phyloP scores from a whole-genome alignment of 2,888 invertebrate genomes.

The Adelphocoris suturalis region DNA sequence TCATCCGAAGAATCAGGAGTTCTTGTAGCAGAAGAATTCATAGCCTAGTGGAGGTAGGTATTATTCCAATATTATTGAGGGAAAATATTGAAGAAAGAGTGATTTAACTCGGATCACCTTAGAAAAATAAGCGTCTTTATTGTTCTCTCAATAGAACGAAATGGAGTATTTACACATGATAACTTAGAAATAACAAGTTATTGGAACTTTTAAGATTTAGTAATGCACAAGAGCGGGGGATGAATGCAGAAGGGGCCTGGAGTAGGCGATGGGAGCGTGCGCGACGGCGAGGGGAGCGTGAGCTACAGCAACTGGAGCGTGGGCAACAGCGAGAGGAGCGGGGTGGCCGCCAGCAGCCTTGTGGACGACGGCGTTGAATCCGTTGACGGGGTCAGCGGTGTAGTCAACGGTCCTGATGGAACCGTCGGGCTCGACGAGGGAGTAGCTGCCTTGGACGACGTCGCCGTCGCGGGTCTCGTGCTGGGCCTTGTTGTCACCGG shows the following conservation, averaged over 20 bases:
- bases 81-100: neutral
- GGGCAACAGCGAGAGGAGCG: constrained; percentile 63
- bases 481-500: constrained; percentile 65
- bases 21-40: no score
- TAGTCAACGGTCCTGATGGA: constrained; percentile 66
- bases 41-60: no score
- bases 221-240: constrained; percentile 44
- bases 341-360: constrained; percentile 61
- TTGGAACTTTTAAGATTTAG: constrained; percentile 21
- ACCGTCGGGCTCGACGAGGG: constrained; percentile 66
- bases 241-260: constrained; percentile 65
- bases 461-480: constrained; percentile 68
- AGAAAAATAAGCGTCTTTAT: constrained; percentile 65
- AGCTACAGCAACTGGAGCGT: constrained; percentile 62
- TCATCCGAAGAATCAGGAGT: no score
- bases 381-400: constrained; percentile 66
- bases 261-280: constrained; percentile 65
- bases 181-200: neutral
- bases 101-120: constrained; percentile 8
- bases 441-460: constrained; percentile 66
- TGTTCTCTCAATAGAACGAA: neutral
- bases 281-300: constrained; percentile 68
- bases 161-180: neutral
- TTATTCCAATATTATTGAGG: no score
- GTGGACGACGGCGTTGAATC: constrained; percentile 68